A percentile compares a stretch with the other conserved stretches of the same genome.
Evolutionary conservation across 1,140 invertebrate species (phyloP).

Genomic region (Achroia grisella): DNA sequence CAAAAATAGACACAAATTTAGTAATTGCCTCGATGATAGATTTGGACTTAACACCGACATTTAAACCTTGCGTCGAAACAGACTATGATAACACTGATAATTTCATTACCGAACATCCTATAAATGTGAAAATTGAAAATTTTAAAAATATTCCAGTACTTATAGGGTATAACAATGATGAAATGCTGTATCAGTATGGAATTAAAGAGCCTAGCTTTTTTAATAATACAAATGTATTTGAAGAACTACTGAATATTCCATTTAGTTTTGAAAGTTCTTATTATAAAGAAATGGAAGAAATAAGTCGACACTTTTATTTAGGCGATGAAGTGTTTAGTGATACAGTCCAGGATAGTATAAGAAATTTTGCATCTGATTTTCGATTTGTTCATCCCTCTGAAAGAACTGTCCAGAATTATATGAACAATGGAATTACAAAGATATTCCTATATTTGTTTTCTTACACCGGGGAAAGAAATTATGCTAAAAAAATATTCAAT

Average conservation of each 20-base stretch:
- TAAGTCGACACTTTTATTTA: conserved; percentile 29
- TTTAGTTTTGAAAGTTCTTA: not conserved
- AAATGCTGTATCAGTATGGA: conserved; percentile 9
- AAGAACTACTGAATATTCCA: not conserved
- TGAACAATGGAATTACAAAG: conserved; percentile 16
- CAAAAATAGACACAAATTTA: conserved; percentile 3
- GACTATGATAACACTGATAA: conserved; percentile 2
- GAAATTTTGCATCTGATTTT: conserved; percentile 27
- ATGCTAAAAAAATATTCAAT: conserved; percentile 5
- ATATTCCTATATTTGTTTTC: conserved; percentile 32
- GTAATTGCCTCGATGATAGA: not conserved
- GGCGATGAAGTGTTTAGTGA: conserved; percentile 19
- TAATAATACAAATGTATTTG: conserved; percentile 1
- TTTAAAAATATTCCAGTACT: not conserved
- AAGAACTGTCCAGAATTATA: conserved; percentile 21
- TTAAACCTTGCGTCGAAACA: conserved; percentile 1
- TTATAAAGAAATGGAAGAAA: not conserved
- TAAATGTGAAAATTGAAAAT: conserved; percentile 1
- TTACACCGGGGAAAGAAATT: conserved; percentile 26
- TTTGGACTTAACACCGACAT: not conserved
- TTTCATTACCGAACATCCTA: not conserved
- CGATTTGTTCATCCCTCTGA: conserved; percentile 26
- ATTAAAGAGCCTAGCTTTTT: conserved; percentile 13
- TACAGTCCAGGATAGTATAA: conserved; percentile 14
- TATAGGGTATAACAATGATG: conserved; percentile 2